Evolutionary conservation across 1,140 invertebrate genomes (phyloP), one percentile per base, ranked within the genome.

Genomic region (Ips typographus): DNA sequence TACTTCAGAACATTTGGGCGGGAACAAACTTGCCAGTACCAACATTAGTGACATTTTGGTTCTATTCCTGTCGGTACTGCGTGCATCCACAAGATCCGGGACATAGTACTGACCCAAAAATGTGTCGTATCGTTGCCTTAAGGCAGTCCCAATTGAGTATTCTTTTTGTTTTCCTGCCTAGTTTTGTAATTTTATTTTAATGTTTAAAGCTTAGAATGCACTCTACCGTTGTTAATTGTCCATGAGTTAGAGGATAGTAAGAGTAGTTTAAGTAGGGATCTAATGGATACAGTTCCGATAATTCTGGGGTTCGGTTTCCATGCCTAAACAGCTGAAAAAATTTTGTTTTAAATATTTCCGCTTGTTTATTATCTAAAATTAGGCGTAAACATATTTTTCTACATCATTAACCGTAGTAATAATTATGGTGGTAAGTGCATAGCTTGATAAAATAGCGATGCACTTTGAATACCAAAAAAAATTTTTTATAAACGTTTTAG

Each of bases 221-320:
- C n/a, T n/a, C n/a, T n/a, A n/a, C n/a, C n/a, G n/a, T n/a, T n/a
- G n/a, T n/a, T 38, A 93, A 79, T 69, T 89, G 85, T 65, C 89
- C 90, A 70, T 85, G 84, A 44, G 90, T 90, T 70, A 84, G 85
- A 1, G 89, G 89, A 81, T 86, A 86, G 75, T 87, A 90, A 2
- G 81, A 78, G 1, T 84, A 75, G 43, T 85, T 80, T 47, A 83
- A 80, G 69, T 88, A 82, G 0, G 85, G 84, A 75, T 91, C 88
- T 2, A 81, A 85, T 0, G 91, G 89, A 78, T 87, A 92, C 62
- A 82, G 77, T 81, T 82, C 68, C 79, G 66, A 51, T 78, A 79
- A 39, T 68, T 89, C 87, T 1, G 91, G 91, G n/a, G 89, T 88
- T 42, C 92, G 84, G 74, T 93, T 89, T 4, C 91, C 92, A 81